These are phyloP conservation scores for Diarsia dahlii DNA, from an alignment of 2,888 invertebrate genomes.

Conservation along the genomic window DNA sequence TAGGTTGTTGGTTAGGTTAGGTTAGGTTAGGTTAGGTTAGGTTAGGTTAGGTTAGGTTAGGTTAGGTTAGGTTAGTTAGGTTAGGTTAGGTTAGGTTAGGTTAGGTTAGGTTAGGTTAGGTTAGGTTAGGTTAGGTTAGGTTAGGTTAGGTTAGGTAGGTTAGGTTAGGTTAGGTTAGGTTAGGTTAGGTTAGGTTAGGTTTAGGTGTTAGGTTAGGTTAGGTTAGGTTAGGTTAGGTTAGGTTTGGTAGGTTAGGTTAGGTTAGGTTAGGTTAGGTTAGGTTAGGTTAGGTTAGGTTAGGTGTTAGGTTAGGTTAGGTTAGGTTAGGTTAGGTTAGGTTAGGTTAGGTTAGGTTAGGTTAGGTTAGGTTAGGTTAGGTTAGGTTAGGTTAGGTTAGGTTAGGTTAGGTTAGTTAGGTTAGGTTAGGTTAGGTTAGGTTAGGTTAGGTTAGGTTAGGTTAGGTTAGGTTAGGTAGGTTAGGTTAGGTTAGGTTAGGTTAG, in stretches of 20 bases:
- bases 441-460: conserved; percentile 59
- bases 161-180: conserved; percentile 54
- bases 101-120: conserved; percentile 61
- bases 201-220: conserved; percentile 62
- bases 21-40: conserved; percentile 62
- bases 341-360: conserved; percentile 65
- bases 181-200: conserved; percentile 65
- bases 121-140: too few relatives aligned
- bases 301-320: conserved; percentile 68
- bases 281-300: conserved; percentile 69
- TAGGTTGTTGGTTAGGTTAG: conserved; percentile 51
- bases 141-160: too few relatives aligned
- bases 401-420: conserved; percentile 54
- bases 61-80: conserved; percentile 68
- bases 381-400: conserved; percentile 42
- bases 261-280: conserved; percentile 67
- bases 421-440: conserved; percentile 65
- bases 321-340: conserved; percentile 59
- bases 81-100: conserved; percentile 65
- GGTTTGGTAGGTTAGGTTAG: conserved; percentile 69
- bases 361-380: conserved; percentile 63
- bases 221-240: conserved; percentile 68
- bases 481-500: conserved; percentile 58
- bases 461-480: conserved; percentile 54
- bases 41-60: conserved; percentile 66